Evolutionary conservation across 2,797 vertebrate genomes (phyloP), one percentile per base, ranked within the genome.

Genomic region (Menidia menidia): DNA sequence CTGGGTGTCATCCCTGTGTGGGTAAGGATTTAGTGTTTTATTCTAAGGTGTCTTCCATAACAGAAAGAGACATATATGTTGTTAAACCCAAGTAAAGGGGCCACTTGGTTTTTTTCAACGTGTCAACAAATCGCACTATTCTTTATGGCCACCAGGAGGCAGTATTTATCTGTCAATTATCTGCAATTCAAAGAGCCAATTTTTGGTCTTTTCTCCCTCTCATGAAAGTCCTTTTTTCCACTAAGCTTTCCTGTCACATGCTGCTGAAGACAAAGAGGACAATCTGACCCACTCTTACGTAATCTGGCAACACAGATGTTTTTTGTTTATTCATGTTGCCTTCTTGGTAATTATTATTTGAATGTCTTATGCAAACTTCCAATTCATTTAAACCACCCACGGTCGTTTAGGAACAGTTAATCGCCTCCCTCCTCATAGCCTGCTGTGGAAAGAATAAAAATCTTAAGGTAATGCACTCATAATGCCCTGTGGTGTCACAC

Each of bases 101-200:
- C 14, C 13, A 39, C 8, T 2, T 4, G 1, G 14, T 6, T 9
- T 12, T n/a, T 43, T 14, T 18, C 9, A 13, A 6, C 14, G 6
- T 1, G 12, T 43, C 30, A 59, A 45, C 6, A 76, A 68, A 18
- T 9, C 65, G 70, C 35, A 30, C 13, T n/a, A 4, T 39, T 52
- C 4, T 15, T 0, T 59, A 33, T 11, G 12, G 6, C 73, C 89
- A 85, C 84, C 45, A 42, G 87, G 56, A 14, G 85, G 74, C 35
- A 32, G 1, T 51, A 69, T 75, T 71, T 2, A 69, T 48, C 68
- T 9, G 50, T 56, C 6, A 11, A 39, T 33, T 14, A 2, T 55
- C n/a, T 4, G 0, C 3, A 1, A 0, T 16, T 1, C 1, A n/a
- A 0, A 32, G 2, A 4, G 12, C 13, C 3, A 32, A 14, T 25